Evolutionary conservation across 2,797 vertebrate genomes (phyloP).

Genomic region (Sebastes minor): DNA sequence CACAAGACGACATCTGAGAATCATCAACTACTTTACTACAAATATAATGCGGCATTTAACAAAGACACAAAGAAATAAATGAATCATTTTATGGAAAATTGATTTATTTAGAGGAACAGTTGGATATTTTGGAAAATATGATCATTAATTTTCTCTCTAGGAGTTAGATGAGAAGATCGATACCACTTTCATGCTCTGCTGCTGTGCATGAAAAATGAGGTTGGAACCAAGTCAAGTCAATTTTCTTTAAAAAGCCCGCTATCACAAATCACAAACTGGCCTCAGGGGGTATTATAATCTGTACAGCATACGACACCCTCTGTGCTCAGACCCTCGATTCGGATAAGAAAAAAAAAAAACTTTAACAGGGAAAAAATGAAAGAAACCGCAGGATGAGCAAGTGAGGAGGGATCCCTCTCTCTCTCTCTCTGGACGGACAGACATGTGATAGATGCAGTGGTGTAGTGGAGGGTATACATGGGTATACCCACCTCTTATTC

Average conservation of each 20-base stretch:
- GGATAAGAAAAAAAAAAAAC: neutral
- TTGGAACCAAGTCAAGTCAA: neutral
- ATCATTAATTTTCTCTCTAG: neutral
- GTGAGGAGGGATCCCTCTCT: neutral
- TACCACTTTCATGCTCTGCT: neutral
- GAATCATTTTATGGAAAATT: neutral
- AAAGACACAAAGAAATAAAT: neutral
- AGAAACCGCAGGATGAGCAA: neutral
- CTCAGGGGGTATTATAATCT: neutral
- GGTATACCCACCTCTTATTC: too few relatives aligned
- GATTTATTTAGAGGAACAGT: neutral
- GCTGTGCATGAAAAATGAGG: neutral
- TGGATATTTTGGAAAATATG: neutral
- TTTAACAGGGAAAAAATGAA: neutral
- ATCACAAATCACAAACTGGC: neutral
- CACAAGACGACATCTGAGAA: neutral
- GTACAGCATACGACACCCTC: neutral
- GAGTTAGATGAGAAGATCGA: neutral
- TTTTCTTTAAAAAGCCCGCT: neutral
- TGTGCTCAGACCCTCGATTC: neutral
- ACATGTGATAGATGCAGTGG: neutral
- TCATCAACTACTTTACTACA: neutral
- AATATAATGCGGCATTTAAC: neutral
- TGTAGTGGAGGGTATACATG: too few relatives aligned
- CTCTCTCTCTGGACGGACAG: neutral